Evolutionary conservation across 2,113 vertebrate genomes (phyloP).

Genomic region (Grantiella picta): DNA sequence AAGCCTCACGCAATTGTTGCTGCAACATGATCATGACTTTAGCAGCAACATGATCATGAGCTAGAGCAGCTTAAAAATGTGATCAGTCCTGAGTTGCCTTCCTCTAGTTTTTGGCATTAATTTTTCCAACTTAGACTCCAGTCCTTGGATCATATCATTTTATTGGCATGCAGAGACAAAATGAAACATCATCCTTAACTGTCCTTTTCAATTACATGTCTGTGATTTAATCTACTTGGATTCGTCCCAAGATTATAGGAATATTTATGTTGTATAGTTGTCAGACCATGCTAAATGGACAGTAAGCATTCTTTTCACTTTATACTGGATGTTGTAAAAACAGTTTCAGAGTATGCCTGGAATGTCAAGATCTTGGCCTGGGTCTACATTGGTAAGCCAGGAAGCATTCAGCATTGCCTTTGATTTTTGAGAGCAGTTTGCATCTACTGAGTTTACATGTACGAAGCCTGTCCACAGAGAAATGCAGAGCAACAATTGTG

Average conservation of each 20-base stretch:
- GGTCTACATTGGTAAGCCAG: not conserved
- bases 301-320: not conserved
- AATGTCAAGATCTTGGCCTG: not conserved
- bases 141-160: slow-evolving; percentile 14
- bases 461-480: not conserved
- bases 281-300: slow-evolving; percentile 17
- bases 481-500: not conserved
- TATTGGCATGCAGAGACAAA: slow-evolving; percentile 20
- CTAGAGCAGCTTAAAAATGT: not conserved
- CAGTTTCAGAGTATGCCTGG: not conserved
- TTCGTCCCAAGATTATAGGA: not conserved
- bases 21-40: not conserved
- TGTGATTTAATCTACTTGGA: not conserved
- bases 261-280: slow-evolving; percentile 22
- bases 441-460: not conserved
- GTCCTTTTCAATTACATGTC: slow-evolving; percentile 36
- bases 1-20: not conserved
- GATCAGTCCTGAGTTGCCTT: not conserved
- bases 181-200: slow-evolving; percentile 41
- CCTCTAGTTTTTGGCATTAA: not conserved
- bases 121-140: not conserved
- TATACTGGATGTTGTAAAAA: not conserved
- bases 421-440: not conserved
- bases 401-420: not conserved
- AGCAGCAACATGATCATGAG: not conserved